These are phyloP conservation scores for Parazoanthus atlanticus DNA, from an alignment of 92 coral and sea anemone genomes.

Conservation along the genomic window DNA sequence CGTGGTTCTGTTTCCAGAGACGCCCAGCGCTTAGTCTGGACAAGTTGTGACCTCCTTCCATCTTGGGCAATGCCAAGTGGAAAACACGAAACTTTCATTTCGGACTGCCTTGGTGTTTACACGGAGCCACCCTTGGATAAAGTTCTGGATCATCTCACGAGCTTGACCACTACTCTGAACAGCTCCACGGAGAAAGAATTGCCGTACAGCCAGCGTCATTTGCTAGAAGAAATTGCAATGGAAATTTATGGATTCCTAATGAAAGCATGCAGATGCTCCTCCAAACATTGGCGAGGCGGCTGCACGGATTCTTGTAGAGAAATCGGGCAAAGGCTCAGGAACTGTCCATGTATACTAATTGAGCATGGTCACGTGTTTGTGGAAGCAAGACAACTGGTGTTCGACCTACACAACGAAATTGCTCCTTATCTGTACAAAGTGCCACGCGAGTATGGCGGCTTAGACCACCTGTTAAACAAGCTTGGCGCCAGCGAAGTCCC, in stretches of 20 bases:
- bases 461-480: constrained; percentile 41
- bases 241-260: constrained; percentile 63
- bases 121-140: constrained; percentile 42
- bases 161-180: constrained; percentile 41
- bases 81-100: background rate
- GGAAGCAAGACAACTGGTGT: constrained; percentile 46
- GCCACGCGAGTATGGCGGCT: constrained; percentile 42
- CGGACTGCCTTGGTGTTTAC: background rate
- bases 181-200: constrained; percentile 53
- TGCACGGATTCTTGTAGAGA: constrained; percentile 30
- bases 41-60: constrained; percentile 51
- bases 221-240: constrained; percentile 49
- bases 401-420: background rate
- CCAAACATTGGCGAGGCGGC: constrained; percentile 1
- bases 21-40: constrained; percentile 41
- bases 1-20: constrained; percentile 35
- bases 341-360: constrained; percentile 6
- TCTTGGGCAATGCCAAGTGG: constrained; percentile 14
- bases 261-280: constrained; percentile 9
- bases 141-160: constrained; percentile 60
- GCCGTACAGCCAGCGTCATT: constrained; percentile 41
- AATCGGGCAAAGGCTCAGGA: constrained; percentile 8
- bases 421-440: constrained; percentile 50
- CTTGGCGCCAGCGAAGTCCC: constrained; percentile 50
- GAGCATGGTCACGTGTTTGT: constrained; percentile 48